Percentiles rank a stretch among this genome's conserved stretches.
These are phyloP conservation scores for Zaprionus lachaisei DNA, from an alignment of 1,140 invertebrate species.

Conservation along the genomic window DNA sequence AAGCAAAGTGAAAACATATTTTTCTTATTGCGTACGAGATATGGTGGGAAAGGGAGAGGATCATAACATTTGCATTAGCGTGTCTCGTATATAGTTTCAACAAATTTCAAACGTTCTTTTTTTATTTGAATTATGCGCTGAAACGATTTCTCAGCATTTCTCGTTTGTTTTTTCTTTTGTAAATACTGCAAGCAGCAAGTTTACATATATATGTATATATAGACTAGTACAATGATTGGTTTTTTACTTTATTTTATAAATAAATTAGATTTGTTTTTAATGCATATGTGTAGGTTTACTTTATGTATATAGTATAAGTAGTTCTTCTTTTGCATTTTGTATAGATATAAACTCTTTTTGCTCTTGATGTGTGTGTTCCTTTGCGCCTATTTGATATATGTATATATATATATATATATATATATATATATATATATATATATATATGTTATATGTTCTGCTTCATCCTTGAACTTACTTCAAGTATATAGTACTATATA, in stretches of 20 bases:
- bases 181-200: conserved; percentile 58
- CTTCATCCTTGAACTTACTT: background rate
- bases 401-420: conserved; percentile 25
- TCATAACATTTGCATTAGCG: conserved; percentile 41
- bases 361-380: conserved; percentile 69
- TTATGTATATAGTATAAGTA: conserved; percentile 46
- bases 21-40: conserved; percentile 9
- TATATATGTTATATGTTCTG: conserved; percentile 36
- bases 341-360: conserved; percentile 57
- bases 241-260: conserved; percentile 66
- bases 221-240: conserved; percentile 64
- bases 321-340: conserved; percentile 36
- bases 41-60: background rate
- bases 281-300: conserved; percentile 53
- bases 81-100: conserved; percentile 41
- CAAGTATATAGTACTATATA: conserved; percentile 26
- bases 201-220: conserved; percentile 45
- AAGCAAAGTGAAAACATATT: conserved; percentile 23
- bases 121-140: conserved; percentile 20
- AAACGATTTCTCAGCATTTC: conserved; percentile 23
- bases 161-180: conserved; percentile 29
- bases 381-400: conserved; percentile 69
- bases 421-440: conserved; percentile 35
- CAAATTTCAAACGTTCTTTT: conserved; percentile 45
- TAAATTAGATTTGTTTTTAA: conserved; percentile 61